Evolutionary conservation across 2,888 invertebrate species (phyloP), one percentile per base, ranked within the genome.

Genomic region (Drosophila paramelanica): DNA sequence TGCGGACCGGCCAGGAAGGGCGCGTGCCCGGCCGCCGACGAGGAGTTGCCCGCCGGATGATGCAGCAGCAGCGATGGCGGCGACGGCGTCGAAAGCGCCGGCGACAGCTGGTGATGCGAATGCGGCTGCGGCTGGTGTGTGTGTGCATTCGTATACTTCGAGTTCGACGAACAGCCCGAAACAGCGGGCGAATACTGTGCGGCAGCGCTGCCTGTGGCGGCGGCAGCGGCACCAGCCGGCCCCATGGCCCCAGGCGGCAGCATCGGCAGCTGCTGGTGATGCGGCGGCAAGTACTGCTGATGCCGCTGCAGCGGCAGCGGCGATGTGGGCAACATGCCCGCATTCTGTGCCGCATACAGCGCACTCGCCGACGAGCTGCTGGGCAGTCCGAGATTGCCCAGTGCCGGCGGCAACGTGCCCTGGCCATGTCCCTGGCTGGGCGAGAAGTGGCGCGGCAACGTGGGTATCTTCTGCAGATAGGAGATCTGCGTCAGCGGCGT

Each of bases 81-180:
- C 67, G 92, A 92, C 46, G 92, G 91, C 49, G 92, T 92, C 56
- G 92, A 91, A 68, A 92, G 90, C 65, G 91, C 90, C 79, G 92
- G 91, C 51, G 92, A 91, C 61, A 90, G 61, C 65, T 90, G 91
- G 73, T 91, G 90, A 36, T 88, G 82, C 7, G 62, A 47, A 45
- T 72, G 80, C 27, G 73, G 77, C 23, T 79, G 77, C 23, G 2
- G 23, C 3, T 23, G 23, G 23, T 23, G 23, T 23, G 23, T 3
- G n/a, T 77, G 79, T 31, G 90, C 82, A 49, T 89, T 85, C 17
- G 91, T 89, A 49, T 91, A 91, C 73, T 91, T 91, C 38, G 90
- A 85, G 27, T 68, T 79, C 49, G 87, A 67, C 56, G 91, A 84
- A 70, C 90, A 81, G 53, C 79, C 78, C 25, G 88, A 88, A 70